Evolutionary conservation across 2,888 invertebrate species (phyloP), one percentile per base, ranked within the genome.

Genomic region (Apotomis betuletana): DNA sequence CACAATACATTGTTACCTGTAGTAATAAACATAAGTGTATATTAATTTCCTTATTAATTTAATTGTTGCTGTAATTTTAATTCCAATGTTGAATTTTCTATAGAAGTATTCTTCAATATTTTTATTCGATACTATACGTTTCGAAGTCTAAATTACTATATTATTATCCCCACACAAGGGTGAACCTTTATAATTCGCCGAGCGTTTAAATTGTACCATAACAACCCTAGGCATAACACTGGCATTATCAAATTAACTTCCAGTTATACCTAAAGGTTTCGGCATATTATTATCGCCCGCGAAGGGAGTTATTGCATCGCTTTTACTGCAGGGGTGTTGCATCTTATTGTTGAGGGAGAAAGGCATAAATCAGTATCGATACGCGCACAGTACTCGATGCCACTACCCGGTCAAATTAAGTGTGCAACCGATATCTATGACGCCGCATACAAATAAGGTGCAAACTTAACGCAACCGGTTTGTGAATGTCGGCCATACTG

Each of bases 291-390:
- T 80, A 81, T 79, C 77, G 80, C 78, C 77, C 77, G 76, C 77
- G 79, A 77, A 80, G 79, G 81, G 82, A 78, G 81, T 81, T 77
- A 78, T 72, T 75, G 79, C 80, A 77, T 79, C 79, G 77, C 76
- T 75, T 80, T 70, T 70, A 68, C 63, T 63, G 58, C 71, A 58
- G 15, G 51, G 13, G 62, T 67, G 67, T 68, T 67, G 58, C 58
- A 41, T 68, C 61, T 63, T 68, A 72, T 62, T 63, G 63, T 54
- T 58, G 54, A 13, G 72, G 51, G 36, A 68, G 68, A 72, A 68
- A 63, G 72, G 58, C 63, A 70, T 70, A 70, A 70, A 70, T 70
- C 64, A 64, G 59, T 13, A 46, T 58, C 52, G 63, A 63, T 57
- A 51, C 46, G 62, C 62, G 52, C 58, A 59, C 67, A 15, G 59